phyloP scores from a whole-genome alignment of 2,888 invertebrate species.

The Alcis repandata region DNA sequence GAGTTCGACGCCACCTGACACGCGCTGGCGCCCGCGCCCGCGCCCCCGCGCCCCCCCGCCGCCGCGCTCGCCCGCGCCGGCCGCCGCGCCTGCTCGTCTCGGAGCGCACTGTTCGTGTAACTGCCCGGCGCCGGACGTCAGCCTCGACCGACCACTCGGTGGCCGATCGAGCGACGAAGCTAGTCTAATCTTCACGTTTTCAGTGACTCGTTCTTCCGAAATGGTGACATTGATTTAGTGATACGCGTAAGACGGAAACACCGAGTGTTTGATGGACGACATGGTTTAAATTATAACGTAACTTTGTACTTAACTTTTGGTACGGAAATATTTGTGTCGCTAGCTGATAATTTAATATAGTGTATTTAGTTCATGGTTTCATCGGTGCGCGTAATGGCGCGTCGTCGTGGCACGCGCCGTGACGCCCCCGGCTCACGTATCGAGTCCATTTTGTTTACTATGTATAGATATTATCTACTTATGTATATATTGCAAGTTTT shows the following conservation, averaged over 20 bases:
- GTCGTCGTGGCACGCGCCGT: slow-evolving; percentile 61
- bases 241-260: slow-evolving; percentile 62
- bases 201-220: slow-evolving; percentile 74
- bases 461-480: slow-evolving; percentile 81
- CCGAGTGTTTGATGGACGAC: slow-evolving; percentile 75
- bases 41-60: slow-evolving; percentile 28
- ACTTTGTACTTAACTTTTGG: slow-evolving; percentile 78
- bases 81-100: slow-evolving; percentile 28
- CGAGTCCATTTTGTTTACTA: slow-evolving; percentile 78
- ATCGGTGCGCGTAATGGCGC: slow-evolving; percentile 67
- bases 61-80: slow-evolving; percentile 59
- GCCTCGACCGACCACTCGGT: neutral
- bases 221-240: slow-evolving; percentile 64
- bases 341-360: slow-evolving; percentile 71
- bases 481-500: slow-evolving; percentile 84
- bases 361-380: slow-evolving; percentile 68
- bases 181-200: slow-evolving; percentile 67
- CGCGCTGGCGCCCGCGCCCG: slow-evolving; percentile 41
- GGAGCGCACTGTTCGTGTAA: slow-evolving; percentile 23
- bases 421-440: slow-evolving; percentile 73
- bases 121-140: slow-evolving; percentile 52
- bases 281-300: slow-evolving; percentile 58
- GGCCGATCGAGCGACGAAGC: slow-evolving; percentile 55
- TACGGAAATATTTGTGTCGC: slow-evolving; percentile 76
- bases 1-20: slow-evolving; percentile 90